Base-by-base conservation (phyloP, 2,888 invertebrate species). In the Leptopterna dolabrata region DNA sequence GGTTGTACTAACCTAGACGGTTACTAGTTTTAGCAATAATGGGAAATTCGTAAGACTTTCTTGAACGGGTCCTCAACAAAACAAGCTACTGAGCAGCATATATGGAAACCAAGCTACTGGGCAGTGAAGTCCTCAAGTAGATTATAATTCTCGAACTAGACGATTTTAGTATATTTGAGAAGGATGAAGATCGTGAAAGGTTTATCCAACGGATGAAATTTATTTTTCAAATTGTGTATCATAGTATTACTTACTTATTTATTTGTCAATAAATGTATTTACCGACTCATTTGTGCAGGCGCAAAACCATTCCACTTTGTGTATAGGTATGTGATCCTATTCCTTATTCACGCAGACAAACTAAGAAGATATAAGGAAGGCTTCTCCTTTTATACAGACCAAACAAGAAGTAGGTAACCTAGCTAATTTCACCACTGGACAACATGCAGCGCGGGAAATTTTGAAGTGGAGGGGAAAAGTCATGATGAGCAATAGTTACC, bases 241-340 rank as follows among this genome's bases (percentile, higher is more conserved):
- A 63, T 63, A 63, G 63, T 63, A 63, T 63, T 63, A 9, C 47
- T 13, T 47, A 47, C 47, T 13, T 47, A 63, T 63, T 63, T 63
- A 63, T 63, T 63, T 63, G 63, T 63, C 63, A 63, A 63, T 63
- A 63, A 63, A 63, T 19, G 63, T 63, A 63, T 24, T 63, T 63
- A 63, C 63, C 63, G 27, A 63, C 6, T 51, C 6, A 51, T n/a
- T 51, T 51, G 0, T 51, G 51, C 36, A 4, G 36, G 36, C 36
- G 36, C 36, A 36, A 36, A 36, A 36, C 7, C 4, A 36, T 36
- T 36, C n/a, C n/a, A n/a, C n/a, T n/a, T n/a, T n/a, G n/a, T n/a
- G n/a, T n/a, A n/a, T n/a, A n/a, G n/a, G n/a, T n/a, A n/a, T n/a
- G n/a, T n/a, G n/a, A n/a, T n/a, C n/a, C n/a, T n/a, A n/a, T n/a